Evolutionary conservation across 1,140 invertebrate genomes (phyloP).

Genomic region (Dendroctonus ponderosae): DNA sequence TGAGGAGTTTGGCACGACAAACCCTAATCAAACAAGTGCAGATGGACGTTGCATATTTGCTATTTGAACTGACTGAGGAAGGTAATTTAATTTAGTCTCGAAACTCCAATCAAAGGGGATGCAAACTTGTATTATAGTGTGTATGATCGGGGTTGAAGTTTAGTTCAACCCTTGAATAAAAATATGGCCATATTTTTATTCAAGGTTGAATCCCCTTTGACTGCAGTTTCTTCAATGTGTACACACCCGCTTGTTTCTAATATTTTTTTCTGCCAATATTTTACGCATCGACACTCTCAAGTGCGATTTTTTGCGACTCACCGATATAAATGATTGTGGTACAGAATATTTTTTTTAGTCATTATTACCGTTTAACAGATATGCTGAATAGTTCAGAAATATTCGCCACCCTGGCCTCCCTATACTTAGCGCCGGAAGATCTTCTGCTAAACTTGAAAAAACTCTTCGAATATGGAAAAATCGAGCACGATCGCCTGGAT

Average conservation of each 20-base stretch:
- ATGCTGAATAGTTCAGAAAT: conserved; percentile 26
- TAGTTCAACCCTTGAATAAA: no score
- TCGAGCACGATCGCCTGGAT: conserved; percentile 21
- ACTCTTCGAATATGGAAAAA: conserved; percentile 31
- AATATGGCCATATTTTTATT: no score
- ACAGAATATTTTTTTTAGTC: no score
- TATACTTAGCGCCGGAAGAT: conserved; percentile 34
- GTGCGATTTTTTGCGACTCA: no score
- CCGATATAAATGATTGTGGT: no score
- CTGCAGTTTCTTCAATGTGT: no score
- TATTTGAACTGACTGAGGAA: conserved; percentile 33
- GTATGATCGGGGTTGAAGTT: no score
- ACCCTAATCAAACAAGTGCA: conserved; percentile 36
- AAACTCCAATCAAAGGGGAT: no score
- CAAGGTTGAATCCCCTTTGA: no score
- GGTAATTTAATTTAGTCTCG: conserved; percentile 1
- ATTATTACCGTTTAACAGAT: background rate
- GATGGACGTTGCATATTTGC: conserved; percentile 25
- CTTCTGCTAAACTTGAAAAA: conserved; percentile 27
- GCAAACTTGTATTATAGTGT: no score
- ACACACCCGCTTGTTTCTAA: no score
- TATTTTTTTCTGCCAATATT: background rate
- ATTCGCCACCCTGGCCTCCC: conserved; percentile 21
- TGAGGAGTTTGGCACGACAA: conserved; percentile 26
- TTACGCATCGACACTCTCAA: no score